Conservation (phyloP, 2,797 vertebrate genomes). For the Denticeps clupeoides region DNA sequence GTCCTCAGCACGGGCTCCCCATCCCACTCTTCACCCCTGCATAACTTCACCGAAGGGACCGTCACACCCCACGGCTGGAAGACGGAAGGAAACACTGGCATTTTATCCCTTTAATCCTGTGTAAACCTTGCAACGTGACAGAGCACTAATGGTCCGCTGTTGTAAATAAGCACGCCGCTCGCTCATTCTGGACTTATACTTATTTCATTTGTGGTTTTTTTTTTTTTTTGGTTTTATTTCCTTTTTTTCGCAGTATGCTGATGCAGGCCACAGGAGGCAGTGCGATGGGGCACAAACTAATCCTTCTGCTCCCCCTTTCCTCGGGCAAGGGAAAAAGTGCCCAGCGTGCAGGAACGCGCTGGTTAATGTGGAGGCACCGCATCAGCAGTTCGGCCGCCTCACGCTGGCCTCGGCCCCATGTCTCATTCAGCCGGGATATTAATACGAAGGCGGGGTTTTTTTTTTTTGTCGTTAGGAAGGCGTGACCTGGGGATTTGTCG, state of each 20-base stretch:
- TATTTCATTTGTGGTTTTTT: neutral
- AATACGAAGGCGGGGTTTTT: too few relatives aligned
- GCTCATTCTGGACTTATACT: neutral
- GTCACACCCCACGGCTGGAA: too few relatives aligned
- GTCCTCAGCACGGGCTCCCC: conserved; percentile 39
- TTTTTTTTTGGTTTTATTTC: neutral
- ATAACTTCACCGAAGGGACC: too few relatives aligned
- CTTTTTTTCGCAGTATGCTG: neutral
- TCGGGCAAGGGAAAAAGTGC: conserved; percentile 23
- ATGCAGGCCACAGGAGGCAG: neutral
- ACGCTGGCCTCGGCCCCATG: conserved; percentile 18
- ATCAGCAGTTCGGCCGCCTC: conserved; percentile 32
- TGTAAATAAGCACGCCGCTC: too few relatives aligned
- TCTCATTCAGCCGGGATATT: too few relatives aligned
- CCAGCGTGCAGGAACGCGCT: conserved; percentile 28
- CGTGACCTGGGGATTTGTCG: too few relatives aligned
- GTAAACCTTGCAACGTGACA: too few relatives aligned
- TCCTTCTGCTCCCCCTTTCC: conserved; percentile 14
- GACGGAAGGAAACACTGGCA: too few relatives aligned
- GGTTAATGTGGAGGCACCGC: conserved; percentile 21
- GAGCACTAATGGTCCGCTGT: too few relatives aligned
- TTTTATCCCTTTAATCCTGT: too few relatives aligned
- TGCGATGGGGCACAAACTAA: neutral
- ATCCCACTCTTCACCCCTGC: conserved; percentile 17
- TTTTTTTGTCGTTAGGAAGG: too few relatives aligned